These are phyloP conservation scores for Anoplius nigerrimus DNA, from an alignment of 2,888 invertebrate species.

Conservation along the genomic window DNA sequence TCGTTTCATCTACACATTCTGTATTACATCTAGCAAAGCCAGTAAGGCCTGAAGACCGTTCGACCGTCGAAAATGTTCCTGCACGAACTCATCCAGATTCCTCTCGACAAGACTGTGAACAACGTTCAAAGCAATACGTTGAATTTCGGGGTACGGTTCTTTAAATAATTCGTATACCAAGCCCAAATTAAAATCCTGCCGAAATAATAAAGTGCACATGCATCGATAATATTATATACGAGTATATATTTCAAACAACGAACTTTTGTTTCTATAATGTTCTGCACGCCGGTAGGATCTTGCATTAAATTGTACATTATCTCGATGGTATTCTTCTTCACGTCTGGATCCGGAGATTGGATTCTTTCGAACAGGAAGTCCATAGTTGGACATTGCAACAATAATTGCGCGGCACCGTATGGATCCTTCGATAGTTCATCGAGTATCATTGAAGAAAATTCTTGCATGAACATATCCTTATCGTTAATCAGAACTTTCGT, in stretches of 20 bases:
- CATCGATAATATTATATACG: not conserved
- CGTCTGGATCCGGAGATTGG: conserved; percentile 78
- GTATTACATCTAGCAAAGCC: conserved; percentile 76
- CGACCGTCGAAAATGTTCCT: conserved; percentile 76
- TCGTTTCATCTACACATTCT: too few relatives aligned
- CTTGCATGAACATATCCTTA: conserved; percentile 76
- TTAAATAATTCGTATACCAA: conserved; percentile 76
- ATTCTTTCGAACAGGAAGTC: conserved; percentile 76
- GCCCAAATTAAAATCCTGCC: conserved; percentile 76
- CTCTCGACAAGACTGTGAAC: conserved; percentile 76
- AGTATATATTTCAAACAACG: not conserved
- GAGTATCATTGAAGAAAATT: conserved; percentile 77
- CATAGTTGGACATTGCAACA: conserved; percentile 74
- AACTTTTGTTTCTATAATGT: conserved; percentile 67
- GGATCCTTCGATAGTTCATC: conserved; percentile 77
- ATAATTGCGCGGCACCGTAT: conserved; percentile 75
- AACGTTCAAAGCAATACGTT: conserved; percentile 76
- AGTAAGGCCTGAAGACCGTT: conserved; percentile 76
- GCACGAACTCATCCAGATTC: conserved; percentile 75
- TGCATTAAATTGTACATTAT: conserved; percentile 77
- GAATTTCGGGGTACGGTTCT: conserved; percentile 77
- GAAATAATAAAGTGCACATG: conserved; percentile 2
- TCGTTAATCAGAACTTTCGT: conserved; percentile 75
- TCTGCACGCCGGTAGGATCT: conserved; percentile 75
- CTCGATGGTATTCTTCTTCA: conserved; percentile 78